Conservation (phyloP, 2,113 vertebrate genomes). For the Mirounga angustirostris region DNA sequence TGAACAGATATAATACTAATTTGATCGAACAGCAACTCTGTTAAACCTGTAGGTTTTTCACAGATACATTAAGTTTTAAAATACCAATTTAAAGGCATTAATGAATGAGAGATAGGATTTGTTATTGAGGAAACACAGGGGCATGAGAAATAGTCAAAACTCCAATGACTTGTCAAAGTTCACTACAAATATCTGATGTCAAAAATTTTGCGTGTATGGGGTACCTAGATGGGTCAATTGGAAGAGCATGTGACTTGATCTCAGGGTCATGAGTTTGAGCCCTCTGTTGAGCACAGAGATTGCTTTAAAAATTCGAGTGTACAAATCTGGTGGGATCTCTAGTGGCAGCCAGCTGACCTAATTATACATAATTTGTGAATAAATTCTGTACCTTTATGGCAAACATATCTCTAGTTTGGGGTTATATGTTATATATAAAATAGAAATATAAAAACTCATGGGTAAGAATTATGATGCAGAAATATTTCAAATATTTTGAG, state of each 20-base stretch:
- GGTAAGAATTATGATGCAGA: not conserved
- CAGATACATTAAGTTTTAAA: not conserved
- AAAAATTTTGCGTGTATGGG: not conserved
- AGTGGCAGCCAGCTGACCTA: not conserved
- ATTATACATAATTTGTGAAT: not conserved
- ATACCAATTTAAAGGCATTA: not conserved
- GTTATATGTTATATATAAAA: not conserved
- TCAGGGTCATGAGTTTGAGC: not conserved
- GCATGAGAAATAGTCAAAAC: not conserved
- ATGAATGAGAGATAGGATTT: not conserved
- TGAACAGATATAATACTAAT: not conserved
- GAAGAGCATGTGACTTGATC: not conserved
- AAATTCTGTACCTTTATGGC: not conserved
- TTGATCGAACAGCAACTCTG: not conserved
- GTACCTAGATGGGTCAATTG: not conserved
- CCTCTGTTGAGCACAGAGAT: not conserved
- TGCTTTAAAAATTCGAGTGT: not conserved
- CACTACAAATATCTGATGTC: not conserved
- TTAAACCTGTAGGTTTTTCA: not conserved
- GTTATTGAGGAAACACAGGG: not conserved
- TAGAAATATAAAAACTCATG: not conserved
- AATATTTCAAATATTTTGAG: not conserved
- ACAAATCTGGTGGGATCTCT: not conserved
- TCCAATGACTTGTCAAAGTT: not conserved
- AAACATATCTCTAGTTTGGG: not conserved